A percentile compares a stretch with the other conserved stretches of the same genome.
phyloP scores from a whole-genome alignment of 1,140 invertebrate genomes.

The Drosophila quadrilineata region DNA sequence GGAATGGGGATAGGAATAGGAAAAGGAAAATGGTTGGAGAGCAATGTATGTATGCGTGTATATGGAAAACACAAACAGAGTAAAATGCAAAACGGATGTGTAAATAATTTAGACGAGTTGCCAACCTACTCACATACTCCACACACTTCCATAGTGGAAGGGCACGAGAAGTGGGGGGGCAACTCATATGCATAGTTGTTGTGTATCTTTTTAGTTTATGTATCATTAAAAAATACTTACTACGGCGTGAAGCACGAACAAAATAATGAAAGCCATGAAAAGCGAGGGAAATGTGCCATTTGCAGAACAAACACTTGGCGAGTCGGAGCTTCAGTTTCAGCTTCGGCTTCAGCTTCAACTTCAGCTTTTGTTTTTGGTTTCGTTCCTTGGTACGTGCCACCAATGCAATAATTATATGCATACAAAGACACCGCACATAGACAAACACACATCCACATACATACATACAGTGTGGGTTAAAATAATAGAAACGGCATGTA shows the following conservation, averaged over 20 bases:
- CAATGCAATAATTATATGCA: conserved; percentile 80
- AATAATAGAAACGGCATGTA: no score
- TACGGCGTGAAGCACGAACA: conserved; percentile 16
- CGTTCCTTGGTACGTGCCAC: conserved; percentile 59
- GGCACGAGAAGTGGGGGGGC: not conserved
- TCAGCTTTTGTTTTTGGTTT: conserved; percentile 35
- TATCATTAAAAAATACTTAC: conserved; percentile 80
- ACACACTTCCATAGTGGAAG: conserved; percentile 2
- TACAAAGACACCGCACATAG: conserved; percentile 50
- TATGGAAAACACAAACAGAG: conserved; percentile 59
- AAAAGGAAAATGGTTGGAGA: conserved; percentile 63
- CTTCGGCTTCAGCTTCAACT: not conserved
- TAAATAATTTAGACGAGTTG: conserved; percentile 80
- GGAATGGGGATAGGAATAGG: conserved; percentile 18
- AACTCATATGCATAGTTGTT: conserved; percentile 23
- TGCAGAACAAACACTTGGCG: conserved; percentile 57
- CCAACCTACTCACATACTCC: conserved; percentile 35
- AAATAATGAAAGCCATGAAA: conserved; percentile 40
- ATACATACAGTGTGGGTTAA: no score
- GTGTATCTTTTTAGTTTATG: conserved; percentile 79
- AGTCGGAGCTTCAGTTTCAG: not conserved
- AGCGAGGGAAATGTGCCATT: conserved; percentile 72
- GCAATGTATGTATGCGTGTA: conserved; percentile 67
- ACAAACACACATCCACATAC: conserved; percentile 15
- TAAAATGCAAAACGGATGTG: conserved; percentile 78